Evolutionary conservation across 2,113 vertebrate genomes (phyloP).

Genomic region (Cebidichthys violaceus): DNA sequence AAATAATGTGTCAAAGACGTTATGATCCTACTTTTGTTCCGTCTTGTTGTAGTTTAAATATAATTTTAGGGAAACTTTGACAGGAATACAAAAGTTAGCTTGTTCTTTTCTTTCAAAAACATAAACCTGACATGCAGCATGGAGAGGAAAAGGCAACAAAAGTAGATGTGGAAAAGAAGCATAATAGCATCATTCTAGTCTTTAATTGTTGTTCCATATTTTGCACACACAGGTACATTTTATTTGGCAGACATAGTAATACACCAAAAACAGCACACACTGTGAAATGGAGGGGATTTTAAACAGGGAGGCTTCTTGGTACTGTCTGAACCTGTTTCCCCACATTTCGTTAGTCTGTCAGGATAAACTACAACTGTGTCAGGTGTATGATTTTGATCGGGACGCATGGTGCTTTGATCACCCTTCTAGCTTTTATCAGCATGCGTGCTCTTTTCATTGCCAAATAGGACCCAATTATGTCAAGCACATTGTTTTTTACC

Average conservation of each 20-base stretch:
- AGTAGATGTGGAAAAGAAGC: background rate
- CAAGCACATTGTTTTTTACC: slow-evolving; percentile 70
- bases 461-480: slow-evolving; percentile 80
- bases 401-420: slow-evolving; percentile 72
- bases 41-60: slow-evolving; percentile 23
- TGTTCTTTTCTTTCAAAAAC: slow-evolving; percentile 6
- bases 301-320: slow-evolving; percentile 31
- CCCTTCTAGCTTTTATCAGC: slow-evolving; percentile 73
- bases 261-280: slow-evolving; percentile 1
- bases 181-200: background rate
- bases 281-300: slow-evolving; percentile 20
- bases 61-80: slow-evolving; percentile 25
- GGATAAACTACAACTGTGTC: slow-evolving; percentile 66
- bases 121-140: slow-evolving; percentile 13
- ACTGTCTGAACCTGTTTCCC: slow-evolving; percentile 54
- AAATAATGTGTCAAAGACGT: slow-evolving; percentile 35
- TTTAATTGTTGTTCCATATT: slow-evolving; percentile 45
- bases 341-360: slow-evolving; percentile 52
- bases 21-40: slow-evolving; percentile 45
- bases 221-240: slow-evolving; percentile 31
- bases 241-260: slow-evolving; percentile 32
- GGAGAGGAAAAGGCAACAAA: background rate
- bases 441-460: slow-evolving; percentile 65
- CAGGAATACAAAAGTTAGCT: slow-evolving; percentile 11
- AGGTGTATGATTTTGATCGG: slow-evolving; percentile 68